Conservation (phyloP, 2,113 vertebrate genomes). For the Callaeas wilsoni region DNA sequence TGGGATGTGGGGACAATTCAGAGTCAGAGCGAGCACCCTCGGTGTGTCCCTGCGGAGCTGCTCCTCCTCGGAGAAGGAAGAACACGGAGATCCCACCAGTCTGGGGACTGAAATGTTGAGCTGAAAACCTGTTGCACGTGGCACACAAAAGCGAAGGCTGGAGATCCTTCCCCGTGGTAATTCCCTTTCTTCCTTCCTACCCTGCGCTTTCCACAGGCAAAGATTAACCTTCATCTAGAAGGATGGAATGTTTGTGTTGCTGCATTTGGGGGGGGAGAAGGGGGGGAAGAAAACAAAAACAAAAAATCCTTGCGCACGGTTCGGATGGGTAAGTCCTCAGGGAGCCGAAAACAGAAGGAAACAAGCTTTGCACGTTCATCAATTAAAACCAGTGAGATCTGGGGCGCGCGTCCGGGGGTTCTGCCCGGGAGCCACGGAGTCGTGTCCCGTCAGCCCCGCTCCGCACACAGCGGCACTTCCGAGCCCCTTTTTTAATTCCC, state of each 20-base stretch:
- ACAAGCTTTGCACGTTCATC: fast-evolving
- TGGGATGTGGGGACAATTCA: not conserved
- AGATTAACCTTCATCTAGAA: not conserved
- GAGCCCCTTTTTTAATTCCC: not conserved
- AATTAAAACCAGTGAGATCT: fast-evolving
- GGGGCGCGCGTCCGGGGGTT: fast-evolving
- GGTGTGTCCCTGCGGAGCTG: fast-evolving
- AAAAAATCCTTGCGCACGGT: fast-evolving
- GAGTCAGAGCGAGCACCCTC: fast-evolving
- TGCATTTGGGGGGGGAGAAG: not conserved
- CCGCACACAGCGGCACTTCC: fast-evolving
- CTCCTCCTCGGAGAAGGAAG: fast-evolving
- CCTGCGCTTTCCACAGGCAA: not conserved
- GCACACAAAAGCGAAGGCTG: fast-evolving
- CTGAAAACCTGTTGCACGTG: not conserved
- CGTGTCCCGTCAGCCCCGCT: fast-evolving
- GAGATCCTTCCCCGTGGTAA: not conserved
- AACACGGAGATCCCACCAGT: fast-evolving
- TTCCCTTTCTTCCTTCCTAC: not conserved
- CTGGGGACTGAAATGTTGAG: fast-evolving
- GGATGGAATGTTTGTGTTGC: no score
- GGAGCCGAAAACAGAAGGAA: no score
- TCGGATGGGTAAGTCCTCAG: fast-evolving
- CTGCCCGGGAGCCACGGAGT: not conserved
- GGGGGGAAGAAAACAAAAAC: not conserved